Conservation (phyloP, 1,140 invertebrate species). For the Propsilocerus akamusi region DNA sequence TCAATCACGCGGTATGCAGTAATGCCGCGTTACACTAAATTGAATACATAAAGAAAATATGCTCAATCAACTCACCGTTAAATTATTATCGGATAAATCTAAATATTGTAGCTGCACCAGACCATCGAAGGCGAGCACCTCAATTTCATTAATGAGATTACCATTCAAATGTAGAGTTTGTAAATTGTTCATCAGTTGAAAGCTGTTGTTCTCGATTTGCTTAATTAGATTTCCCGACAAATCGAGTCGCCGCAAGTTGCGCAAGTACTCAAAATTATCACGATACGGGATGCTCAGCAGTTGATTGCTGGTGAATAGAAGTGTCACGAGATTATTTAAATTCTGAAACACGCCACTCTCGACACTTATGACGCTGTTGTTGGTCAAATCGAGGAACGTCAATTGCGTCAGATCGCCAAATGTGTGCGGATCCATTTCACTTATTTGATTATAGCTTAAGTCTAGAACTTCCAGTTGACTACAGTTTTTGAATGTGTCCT, state of each 20-base stretch:
- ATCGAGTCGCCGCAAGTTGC: slow-evolving; percentile 43
- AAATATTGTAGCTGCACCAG: slow-evolving; percentile 46
- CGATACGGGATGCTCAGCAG: slow-evolving; percentile 47
- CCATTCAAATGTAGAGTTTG: slow-evolving; percentile 41
- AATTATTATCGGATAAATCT: slow-evolving; percentile 63
- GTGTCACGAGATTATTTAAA: slow-evolving; percentile 41
- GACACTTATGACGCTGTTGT: slow-evolving; percentile 52
- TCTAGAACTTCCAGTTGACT: slow-evolving; percentile 44
- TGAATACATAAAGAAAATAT: not conserved
- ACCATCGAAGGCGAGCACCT: slow-evolving; percentile 44
- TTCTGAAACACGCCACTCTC: slow-evolving; percentile 49
- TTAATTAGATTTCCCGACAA: slow-evolving; percentile 54
- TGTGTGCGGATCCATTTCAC: slow-evolving; percentile 42
- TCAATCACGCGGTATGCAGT: too few species aligned
- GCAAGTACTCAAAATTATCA: slow-evolving; percentile 39
- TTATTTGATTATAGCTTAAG: slow-evolving; percentile 58
- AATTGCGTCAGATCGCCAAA: slow-evolving; percentile 52
- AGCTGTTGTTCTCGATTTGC: slow-evolving; percentile 39
- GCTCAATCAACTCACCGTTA: slow-evolving; percentile 29
- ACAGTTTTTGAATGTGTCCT: slow-evolving; percentile 57
- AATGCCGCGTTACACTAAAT: not conserved
- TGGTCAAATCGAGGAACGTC: slow-evolving; percentile 50
- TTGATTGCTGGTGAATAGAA: slow-evolving; percentile 57
- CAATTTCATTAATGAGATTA: slow-evolving; percentile 50
- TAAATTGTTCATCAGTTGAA: slow-evolving; percentile 46